Base-by-base conservation (phyloP, 2,888 invertebrate genomes). In the Nomada fabriciana region DNA sequence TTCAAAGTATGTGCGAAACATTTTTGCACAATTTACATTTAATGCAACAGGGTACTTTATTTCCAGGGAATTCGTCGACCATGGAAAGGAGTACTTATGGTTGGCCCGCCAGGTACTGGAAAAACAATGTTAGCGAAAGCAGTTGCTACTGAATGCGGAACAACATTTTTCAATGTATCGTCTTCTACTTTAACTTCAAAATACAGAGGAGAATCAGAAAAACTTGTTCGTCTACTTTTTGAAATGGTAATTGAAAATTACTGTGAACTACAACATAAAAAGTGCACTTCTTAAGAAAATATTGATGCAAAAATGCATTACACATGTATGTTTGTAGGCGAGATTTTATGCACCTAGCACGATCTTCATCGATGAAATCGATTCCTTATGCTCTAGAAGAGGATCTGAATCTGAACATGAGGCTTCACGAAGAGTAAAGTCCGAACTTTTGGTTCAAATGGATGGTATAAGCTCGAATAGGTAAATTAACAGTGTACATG, bases 311-410 rank as follows among this genome's bases (percentile, higher is more conserved):
- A 65, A 76, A n/a, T 67, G 69, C 23, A 42, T 67, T 60, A 20
- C 65, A 52, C 50, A 23, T 52, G 3, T 10, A 63, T 75, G 85
- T 87, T 94, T 94, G 9, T 94, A 98, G 98, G 99, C 99, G 2
- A 96, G 99, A 87, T 99, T 98, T 95, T 99, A 99, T 95, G 99
- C 99, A 77, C 99, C 99, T 7, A 98, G 98, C 91, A 99, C 99
- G 76, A 99, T 99, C 91, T 99, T 99, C 94, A 98, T 99, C 80
- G 99, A 99, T 94, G 99, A 99, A 95, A 99, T 99, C 83, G 99
- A 99, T 95, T 98, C 99, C 42, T 94, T 99, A 83, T 99, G 99
- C 93, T 98, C 98, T 23, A 96, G 98, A 85, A 96, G 99, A 93
- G 99, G 99, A 75, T 97, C 98, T 0, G 98, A 98, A 93, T 97